phyloP scores from a whole-genome alignment of 35 echinoderm and acorn worm species.

The Lytechinus pictus region DNA sequence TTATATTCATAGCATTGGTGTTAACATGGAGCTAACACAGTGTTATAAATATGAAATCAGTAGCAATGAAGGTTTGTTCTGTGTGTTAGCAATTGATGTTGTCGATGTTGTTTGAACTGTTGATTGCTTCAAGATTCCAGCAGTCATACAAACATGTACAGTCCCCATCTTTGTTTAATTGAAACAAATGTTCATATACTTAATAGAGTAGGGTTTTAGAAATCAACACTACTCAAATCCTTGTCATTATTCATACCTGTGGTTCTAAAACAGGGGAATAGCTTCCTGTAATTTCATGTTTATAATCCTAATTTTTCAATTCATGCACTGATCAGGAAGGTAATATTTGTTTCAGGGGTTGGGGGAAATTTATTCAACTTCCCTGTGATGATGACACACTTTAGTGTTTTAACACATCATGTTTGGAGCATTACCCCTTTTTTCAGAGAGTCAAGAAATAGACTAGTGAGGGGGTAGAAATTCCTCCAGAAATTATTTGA shows the following conservation, averaged over 20 bases:
- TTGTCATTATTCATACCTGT: not conserved
- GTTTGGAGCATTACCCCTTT: not conserved
- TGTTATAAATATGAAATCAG: too few relatives aligned
- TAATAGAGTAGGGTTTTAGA: not conserved
- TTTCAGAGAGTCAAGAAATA: not conserved
- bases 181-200: too few relatives aligned
- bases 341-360: not conserved
- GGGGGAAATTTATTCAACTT: not conserved
- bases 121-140: not conserved
- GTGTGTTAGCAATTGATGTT: not conserved
- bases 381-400: not conserved
- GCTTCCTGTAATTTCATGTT: constrained; percentile 19
- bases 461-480: not conserved
- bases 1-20: too few relatives aligned
- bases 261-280: not conserved
- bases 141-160: not conserved
- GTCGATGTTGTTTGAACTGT: not conserved
- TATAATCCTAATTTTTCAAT: not conserved
- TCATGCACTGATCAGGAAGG: not conserved
- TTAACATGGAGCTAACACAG: too few relatives aligned
- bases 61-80: not conserved
- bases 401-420: not conserved
- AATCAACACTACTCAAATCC: not conserved
- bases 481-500: not conserved
- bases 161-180: not conserved